phyloP scores from a whole-genome alignment of 1,140 invertebrate species.

The Bathynomus jamesi region DNA sequence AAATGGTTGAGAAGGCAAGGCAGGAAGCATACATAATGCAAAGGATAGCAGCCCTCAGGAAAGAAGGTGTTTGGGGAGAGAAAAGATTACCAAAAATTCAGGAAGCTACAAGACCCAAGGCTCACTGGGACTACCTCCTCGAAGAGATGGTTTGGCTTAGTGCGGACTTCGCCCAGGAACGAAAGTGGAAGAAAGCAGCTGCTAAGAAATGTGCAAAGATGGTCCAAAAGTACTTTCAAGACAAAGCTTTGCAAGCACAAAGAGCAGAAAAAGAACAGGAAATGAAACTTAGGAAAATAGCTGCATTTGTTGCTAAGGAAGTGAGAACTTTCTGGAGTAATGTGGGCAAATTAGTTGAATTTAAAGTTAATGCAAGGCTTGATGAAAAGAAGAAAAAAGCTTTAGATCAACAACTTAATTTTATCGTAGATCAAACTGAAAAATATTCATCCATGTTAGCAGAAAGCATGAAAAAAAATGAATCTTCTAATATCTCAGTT shows the following conservation, averaged over 20 bases:
- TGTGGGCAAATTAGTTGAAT: conserved; percentile 94
- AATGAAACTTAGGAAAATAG: conserved; percentile 73
- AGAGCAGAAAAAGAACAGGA: conserved; percentile 88
- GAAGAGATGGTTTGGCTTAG: conserved; percentile 99
- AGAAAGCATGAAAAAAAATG: conserved; percentile 65
- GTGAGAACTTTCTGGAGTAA: conserved; percentile 92
- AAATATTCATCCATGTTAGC: conserved; percentile 88
- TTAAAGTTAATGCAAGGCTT: conserved; percentile 81
- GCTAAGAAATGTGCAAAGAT: conserved; percentile 78
- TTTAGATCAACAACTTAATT: conserved; percentile 92
- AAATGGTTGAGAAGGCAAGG: conserved; percentile 36
- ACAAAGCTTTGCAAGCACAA: conserved; percentile 79
- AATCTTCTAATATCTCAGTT: conserved; percentile 35
- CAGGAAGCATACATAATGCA: conserved; percentile 86
- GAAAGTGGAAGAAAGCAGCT: conserved; percentile 93
- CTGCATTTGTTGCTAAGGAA: conserved; percentile 83
- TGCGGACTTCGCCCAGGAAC: conserved; percentile 92
- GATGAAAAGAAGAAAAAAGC: conserved; percentile 93
- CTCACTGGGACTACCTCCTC: conserved; percentile 97
- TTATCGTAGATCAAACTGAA: conserved; percentile 97
- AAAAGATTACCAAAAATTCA: conserved; percentile 83
- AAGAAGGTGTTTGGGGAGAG: conserved; percentile 83
- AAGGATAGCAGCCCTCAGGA: conserved; percentile 68
- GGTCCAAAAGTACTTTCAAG: conserved; percentile 92
- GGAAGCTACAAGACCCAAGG: conserved; percentile 78